Conservation (phyloP, 1,140 invertebrate species). For the Bombyx mori region DNA sequence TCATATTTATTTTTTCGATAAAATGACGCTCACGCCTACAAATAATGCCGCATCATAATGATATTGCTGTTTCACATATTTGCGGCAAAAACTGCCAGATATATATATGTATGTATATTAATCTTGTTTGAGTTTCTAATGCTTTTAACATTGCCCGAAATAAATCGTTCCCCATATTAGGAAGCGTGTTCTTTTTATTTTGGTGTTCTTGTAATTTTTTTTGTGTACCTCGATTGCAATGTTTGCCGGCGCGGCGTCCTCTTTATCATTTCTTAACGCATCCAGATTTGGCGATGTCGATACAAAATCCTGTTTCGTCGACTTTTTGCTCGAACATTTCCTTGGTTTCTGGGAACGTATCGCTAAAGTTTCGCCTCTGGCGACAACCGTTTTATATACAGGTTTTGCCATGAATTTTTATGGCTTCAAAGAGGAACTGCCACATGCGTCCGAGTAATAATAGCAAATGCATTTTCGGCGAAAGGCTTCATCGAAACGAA, state of each 20-base stretch:
- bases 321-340: constrained; percentile 64
- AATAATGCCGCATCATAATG: background rate
- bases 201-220: constrained; percentile 28
- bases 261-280: constrained; percentile 66
- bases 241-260: constrained; percentile 38
- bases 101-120: constrained; percentile 6
- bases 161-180: constrained; percentile 16
- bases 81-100: constrained; percentile 3
- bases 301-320: constrained; percentile 63
- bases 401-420: constrained; percentile 68
- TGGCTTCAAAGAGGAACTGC: constrained; percentile 47
- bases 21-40: background rate
- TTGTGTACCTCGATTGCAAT: constrained; percentile 21
- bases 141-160: constrained; percentile 6
- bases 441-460: constrained; percentile 47
- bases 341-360: constrained; percentile 59
- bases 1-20: background rate
- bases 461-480: constrained; percentile 4
- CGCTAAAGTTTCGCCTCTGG: constrained; percentile 52
- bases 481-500: too few relatives aligned
- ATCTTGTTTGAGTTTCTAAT: constrained; percentile 4
- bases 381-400: constrained; percentile 50
- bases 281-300: constrained; percentile 64
- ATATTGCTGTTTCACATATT: background rate
- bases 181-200: constrained; percentile 26